phyloP scores from a whole-genome alignment of 2,113 vertebrate genomes.

The Zosterops japonicus region DNA sequence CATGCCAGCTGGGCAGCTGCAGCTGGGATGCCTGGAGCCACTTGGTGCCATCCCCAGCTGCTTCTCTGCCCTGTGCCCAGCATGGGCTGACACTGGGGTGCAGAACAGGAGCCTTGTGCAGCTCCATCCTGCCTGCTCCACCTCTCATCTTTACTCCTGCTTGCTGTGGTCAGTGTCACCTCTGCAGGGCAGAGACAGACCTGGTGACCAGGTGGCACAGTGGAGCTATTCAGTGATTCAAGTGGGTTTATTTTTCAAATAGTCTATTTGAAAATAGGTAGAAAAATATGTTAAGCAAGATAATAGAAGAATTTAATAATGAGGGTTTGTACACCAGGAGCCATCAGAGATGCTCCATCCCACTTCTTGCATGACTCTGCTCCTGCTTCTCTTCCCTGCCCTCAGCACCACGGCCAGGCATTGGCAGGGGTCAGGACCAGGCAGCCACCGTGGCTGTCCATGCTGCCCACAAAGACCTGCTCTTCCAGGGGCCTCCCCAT shows the following conservation, averaged over 20 bases:
- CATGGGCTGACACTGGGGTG: neutral
- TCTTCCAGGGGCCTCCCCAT: neutral
- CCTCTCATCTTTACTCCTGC: fast-evolving
- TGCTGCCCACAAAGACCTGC: neutral
- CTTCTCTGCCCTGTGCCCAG: neutral
- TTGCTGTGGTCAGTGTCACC: fast-evolving
- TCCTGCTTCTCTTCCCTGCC: neutral
- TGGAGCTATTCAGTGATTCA: neutral
- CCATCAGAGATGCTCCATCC: neutral
- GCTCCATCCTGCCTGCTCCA: neutral
- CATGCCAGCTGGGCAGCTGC: neutral
- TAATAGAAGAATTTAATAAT: too few species aligned
- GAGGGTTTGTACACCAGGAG: too few species aligned
- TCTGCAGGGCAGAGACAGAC: neutral
- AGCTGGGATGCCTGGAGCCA: neutral
- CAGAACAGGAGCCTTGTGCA: neutral
- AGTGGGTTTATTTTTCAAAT: too few species aligned
- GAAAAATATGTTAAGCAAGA: too few species aligned
- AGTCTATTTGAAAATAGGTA: too few species aligned
- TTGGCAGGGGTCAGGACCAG: neutral
- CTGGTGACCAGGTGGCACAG: fast-evolving
- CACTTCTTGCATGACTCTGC: fast-evolving
- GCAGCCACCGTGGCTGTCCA: fast-evolving
- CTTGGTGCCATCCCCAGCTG: neutral
- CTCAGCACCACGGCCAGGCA: neutral